Evolutionary conservation across 2,888 invertebrate species (phyloP).

Genomic region (Boloria selene): DNA sequence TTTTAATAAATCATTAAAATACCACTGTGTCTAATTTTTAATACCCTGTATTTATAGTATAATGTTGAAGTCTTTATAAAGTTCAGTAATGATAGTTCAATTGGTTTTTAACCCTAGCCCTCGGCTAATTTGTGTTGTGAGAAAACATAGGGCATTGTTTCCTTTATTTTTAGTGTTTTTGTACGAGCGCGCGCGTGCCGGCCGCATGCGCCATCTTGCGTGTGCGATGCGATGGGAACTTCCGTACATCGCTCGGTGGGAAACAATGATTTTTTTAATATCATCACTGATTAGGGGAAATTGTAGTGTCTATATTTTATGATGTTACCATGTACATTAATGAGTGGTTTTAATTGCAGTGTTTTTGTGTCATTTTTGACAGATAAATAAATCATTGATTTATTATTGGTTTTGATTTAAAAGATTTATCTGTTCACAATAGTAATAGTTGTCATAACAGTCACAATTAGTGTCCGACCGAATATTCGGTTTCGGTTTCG

Average conservation of each 20-base stretch:
- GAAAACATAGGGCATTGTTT: slow-evolving; percentile 66
- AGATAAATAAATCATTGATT: too few relatives aligned
- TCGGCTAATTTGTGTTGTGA: slow-evolving; percentile 71
- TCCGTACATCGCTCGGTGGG: slow-evolving; percentile 67
- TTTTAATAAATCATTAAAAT: slow-evolving; percentile 58
- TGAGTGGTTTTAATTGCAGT: not conserved
- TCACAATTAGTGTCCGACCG: too few relatives aligned
- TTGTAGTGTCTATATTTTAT: slow-evolving; percentile 13
- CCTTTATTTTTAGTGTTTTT: slow-evolving; percentile 74
- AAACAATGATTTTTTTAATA: slow-evolving; percentile 50
- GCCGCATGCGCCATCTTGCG: slow-evolving; percentile 67
- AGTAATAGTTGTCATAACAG: not conserved
- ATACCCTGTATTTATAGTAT: not conserved
- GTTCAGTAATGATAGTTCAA: slow-evolving; percentile 76
- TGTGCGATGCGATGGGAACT: slow-evolving; percentile 76
- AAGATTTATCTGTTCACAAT: not conserved
- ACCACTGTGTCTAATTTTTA: slow-evolving; percentile 38
- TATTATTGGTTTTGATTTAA: too few relatives aligned
- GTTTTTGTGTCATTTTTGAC: not conserved
- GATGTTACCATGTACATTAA: too few relatives aligned
- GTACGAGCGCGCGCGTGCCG: slow-evolving; percentile 62
- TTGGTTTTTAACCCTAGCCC: slow-evolving; percentile 74
- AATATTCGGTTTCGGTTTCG: too few relatives aligned
- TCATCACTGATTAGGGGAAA: slow-evolving; percentile 14
- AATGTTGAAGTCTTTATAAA: not conserved